Percentiles rank a stretch among this genome's conserved stretches.
phyloP scores from a whole-genome alignment of 2,888 invertebrate genomes.

The Heliconius aoede region DNA sequence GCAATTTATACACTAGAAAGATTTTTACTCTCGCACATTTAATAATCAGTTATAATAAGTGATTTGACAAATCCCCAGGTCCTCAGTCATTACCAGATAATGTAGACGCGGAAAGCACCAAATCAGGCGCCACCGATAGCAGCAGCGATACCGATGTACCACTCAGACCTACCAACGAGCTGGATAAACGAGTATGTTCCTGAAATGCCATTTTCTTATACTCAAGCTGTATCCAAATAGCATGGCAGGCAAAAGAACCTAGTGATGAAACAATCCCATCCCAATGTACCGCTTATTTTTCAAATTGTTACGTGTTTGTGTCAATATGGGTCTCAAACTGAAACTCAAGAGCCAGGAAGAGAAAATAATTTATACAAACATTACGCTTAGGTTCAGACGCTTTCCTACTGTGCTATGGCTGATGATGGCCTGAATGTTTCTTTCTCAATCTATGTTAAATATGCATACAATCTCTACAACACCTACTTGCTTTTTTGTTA shows the following conservation, averaged over 20 bases:
- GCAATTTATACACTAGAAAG: no score
- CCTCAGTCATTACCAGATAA: slow-evolving; percentile 71
- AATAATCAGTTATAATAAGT: neutral
- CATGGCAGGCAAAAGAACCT: no score
- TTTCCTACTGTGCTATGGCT: no score
- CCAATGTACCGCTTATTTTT: no score
- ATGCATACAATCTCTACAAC: neutral
- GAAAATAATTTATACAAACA: no score
- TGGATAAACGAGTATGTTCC: slow-evolving; percentile 83
- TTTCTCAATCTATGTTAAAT: neutral
- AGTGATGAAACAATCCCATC: no score
- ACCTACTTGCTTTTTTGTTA: neutral
- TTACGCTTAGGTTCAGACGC: no score
- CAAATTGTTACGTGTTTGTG: neutral
- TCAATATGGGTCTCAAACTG: no score
- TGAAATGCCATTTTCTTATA: no score
- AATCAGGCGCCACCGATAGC: slow-evolving; percentile 82
- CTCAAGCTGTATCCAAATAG: no score
- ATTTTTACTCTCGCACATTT: neutral
- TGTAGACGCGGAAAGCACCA: slow-evolving; percentile 89
- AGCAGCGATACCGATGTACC: slow-evolving; percentile 88
- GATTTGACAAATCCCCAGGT: slow-evolving; percentile 51
- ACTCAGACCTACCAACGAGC: slow-evolving; percentile 85
- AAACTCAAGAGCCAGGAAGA: no score
- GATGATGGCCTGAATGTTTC: neutral